Conservation (phyloP, 2,888 invertebrate species). For the Cerastoderma edule region DNA sequence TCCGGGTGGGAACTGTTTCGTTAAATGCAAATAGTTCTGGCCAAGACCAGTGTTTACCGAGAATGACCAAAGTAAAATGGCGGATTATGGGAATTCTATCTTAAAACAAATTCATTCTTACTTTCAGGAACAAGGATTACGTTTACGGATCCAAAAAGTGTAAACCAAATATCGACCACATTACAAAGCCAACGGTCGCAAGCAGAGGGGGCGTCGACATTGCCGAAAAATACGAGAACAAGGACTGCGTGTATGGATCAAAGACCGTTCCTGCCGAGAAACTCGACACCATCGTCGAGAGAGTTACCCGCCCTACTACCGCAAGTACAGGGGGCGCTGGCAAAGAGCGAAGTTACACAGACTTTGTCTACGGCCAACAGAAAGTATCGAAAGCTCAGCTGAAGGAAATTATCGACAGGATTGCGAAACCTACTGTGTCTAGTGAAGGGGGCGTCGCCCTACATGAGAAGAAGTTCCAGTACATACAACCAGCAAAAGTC, state of each 20-base stretch:
- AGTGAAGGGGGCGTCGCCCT: constrained; percentile 68
- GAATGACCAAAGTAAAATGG: too few relatives aligned
- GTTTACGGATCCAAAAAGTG: constrained; percentile 67
- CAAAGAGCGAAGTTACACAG: constrained; percentile 69
- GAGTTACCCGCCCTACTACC: constrained; percentile 73
- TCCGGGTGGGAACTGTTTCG: too few relatives aligned
- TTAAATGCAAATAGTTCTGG: too few relatives aligned
- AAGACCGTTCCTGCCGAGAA: constrained; percentile 58
- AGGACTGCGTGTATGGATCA: constrained; percentile 68
- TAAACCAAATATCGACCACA: constrained; percentile 53
- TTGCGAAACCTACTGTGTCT: constrained; percentile 71
- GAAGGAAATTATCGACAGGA: constrained; percentile 69
- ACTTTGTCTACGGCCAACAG: constrained; percentile 71
- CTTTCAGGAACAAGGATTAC: constrained; percentile 65
- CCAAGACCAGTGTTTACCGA: too few relatives aligned
- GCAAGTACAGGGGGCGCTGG: constrained; percentile 76
- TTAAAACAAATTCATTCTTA: too few relatives aligned
- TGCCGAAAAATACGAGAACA: constrained; percentile 68
- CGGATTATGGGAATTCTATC: too few relatives aligned
- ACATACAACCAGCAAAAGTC: constrained; percentile 65
- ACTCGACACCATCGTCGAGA: constrained; percentile 65
- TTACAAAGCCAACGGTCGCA: constrained; percentile 67
- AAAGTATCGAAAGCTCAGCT: constrained; percentile 65
- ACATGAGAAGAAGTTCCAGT: constrained; percentile 68
- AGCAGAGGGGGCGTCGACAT: constrained; percentile 70